phyloP scores from a whole-genome alignment of 2,888 invertebrate species.

The Agrochola circellaris region DNA sequence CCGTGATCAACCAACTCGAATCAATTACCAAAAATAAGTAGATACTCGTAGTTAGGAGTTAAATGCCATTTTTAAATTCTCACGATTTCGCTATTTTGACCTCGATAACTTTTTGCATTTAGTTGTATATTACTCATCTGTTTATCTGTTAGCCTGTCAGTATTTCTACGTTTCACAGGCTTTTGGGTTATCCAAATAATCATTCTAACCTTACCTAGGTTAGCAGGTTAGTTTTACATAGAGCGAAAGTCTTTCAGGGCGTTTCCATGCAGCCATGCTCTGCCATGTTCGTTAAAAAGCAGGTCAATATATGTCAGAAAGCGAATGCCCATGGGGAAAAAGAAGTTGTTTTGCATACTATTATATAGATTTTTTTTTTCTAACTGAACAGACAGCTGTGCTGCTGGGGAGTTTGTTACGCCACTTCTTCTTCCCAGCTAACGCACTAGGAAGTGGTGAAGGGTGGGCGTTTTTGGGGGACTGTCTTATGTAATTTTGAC shows the following conservation, averaged over 20 bases:
- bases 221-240: not conserved
- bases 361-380: too few relatives aligned
- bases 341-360: not conserved
- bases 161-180: not conserved
- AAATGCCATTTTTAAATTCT: slow-evolving; percentile 23
- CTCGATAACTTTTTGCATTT: slow-evolving; percentile 8
- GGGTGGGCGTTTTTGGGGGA: too few relatives aligned
- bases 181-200: not conserved
- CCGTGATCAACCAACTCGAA: slow-evolving; percentile 17
- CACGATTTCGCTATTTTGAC: slow-evolving; percentile 21
- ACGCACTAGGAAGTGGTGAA: too few relatives aligned
- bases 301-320: not conserved
- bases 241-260: not conserved
- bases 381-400: too few relatives aligned
- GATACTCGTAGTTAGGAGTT: not conserved
- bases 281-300: not conserved
- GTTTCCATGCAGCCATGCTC: not conserved
- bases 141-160: not conserved
- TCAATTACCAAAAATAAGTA: slow-evolving; percentile 7
- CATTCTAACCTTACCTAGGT: not conserved
- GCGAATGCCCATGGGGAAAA: not conserved
- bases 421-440: too few relatives aligned
- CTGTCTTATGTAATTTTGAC: too few relatives aligned
- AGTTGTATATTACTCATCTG: slow-evolving; percentile 2
- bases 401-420: too few relatives aligned